Evolutionary conservation across 2,888 invertebrate genomes (phyloP).

Genomic region (Esperia sulphurella): DNA sequence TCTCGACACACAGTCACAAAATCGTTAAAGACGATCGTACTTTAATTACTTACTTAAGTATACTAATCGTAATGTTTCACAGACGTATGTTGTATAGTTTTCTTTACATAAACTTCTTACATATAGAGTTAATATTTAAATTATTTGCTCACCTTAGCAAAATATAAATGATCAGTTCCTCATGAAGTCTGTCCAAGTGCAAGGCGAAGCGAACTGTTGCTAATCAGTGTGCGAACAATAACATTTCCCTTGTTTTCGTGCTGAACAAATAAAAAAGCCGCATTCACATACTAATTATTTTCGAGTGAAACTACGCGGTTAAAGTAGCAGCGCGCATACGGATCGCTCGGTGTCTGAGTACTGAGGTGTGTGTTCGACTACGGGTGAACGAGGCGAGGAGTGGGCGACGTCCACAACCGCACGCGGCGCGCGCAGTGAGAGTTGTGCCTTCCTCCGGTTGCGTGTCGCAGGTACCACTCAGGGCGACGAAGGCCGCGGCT

Average conservation of each 20-base stretch:
- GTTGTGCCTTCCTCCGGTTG: slow-evolving; percentile 42
- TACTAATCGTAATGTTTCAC: neutral
- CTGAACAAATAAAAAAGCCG: slow-evolving; percentile 57
- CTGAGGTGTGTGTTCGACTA: slow-evolving; percentile 45
- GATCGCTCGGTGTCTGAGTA: slow-evolving; percentile 53
- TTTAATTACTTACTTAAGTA: neutral
- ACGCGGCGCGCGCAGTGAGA: slow-evolving; percentile 77
- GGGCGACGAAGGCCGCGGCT: slow-evolving; percentile 36
- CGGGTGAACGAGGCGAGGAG: slow-evolving; percentile 41
- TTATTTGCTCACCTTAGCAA: slow-evolving; percentile 47
- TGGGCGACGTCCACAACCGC: slow-evolving; percentile 60
- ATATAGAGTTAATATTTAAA: no score
- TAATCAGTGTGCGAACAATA: slow-evolving; percentile 52
- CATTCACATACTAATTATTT: slow-evolving; percentile 71
- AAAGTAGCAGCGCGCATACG: slow-evolving; percentile 52
- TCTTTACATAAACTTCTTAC: neutral
- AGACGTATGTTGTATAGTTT: neutral
- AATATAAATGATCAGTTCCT: slow-evolving; percentile 49
- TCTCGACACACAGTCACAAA: neutral
- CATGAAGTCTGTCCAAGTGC: slow-evolving; percentile 59
- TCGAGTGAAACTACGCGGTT: slow-evolving; percentile 63
- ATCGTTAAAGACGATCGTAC: neutral
- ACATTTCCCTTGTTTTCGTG: slow-evolving; percentile 72
- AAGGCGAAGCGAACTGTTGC: slow-evolving; percentile 39
- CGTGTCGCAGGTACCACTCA: slow-evolving; percentile 37